Evolutionary conservation across 1,140 invertebrate species (phyloP), one percentile per base, ranked within the genome.

Genomic region (Yoshiicerus persimilis): DNA sequence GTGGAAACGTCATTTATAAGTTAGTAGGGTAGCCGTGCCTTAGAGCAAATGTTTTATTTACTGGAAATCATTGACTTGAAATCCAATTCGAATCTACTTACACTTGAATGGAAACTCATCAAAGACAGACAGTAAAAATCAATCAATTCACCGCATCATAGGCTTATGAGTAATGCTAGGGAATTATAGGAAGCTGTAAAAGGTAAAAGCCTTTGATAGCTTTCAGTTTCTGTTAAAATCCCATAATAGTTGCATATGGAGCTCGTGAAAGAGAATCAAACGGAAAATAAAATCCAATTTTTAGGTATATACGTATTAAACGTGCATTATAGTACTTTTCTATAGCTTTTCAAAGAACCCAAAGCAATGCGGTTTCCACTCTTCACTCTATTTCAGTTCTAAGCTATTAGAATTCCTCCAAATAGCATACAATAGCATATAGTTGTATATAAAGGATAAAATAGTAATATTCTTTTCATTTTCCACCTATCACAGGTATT

Each of bases 1-100:
- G n/a, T n/a, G n/a, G n/a, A n/a, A 87, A 86, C 88, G 87, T 84
- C 13, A 20, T 30, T 30, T 86, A 91, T 70, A 87, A 86, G 66
- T 89, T 84, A 34, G 47, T n/a, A 23, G 66, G 80, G 20, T 9
- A 39, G 2, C 38, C 11, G 30, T 9, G 64, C 2, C 1, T 16
- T 47, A 16, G 20, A n/a, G 4, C 20, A 16, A 25, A 27, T 25
- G 27, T n/a, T 56, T 5, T 56, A 56, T 56, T 56, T 56, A 56
- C 84, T 8, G 13, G 30, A 38, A 16, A 56, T 11, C 13, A 84
- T 83, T 47, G 30, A 47, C 23, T 20, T 64, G 30, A 66, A 85
- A 62, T 27, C 36, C 32, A 30, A 56, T 38, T 39, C 23, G 5
- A 30, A 25, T n/a, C 8, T 86, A 62, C 16, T 56, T 62, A 66